Conservation (phyloP, 2,888 invertebrate genomes). For the Masnerella sp. region DNA sequence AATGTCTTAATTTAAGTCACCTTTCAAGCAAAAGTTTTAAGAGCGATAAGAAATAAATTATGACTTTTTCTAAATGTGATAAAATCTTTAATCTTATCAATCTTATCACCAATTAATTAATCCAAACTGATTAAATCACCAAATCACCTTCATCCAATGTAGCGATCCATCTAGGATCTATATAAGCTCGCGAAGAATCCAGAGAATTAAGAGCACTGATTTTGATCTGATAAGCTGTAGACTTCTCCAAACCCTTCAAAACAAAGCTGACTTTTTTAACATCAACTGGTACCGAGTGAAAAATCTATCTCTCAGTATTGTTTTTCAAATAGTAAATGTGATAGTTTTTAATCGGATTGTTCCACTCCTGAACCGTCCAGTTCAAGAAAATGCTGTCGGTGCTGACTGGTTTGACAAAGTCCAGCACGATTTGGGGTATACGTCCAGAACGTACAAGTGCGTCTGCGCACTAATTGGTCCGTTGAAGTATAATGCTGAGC, state of each 20-base stretch:
- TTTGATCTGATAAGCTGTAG: constrained; percentile 83
- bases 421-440: constrained; percentile 85
- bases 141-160: constrained; percentile 81
- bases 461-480: constrained; percentile 78
- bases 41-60: too few species aligned
- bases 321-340: constrained; percentile 80
- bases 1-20: too few species aligned
- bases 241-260: constrained; percentile 82
- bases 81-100: not conserved
- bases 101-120: not conserved
- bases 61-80: too few species aligned
- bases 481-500: constrained; percentile 73
- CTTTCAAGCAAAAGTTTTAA: too few species aligned
- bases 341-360: constrained; percentile 83
- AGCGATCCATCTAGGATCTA: constrained; percentile 79
- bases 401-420: constrained; percentile 86
- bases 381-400: constrained; percentile 87
- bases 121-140: not conserved
- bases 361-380: constrained; percentile 89
- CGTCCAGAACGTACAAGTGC: constrained; percentile 82
- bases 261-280: constrained; percentile 84
- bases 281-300: constrained; percentile 81
- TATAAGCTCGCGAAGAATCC: constrained; percentile 80
- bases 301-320: constrained; percentile 80
- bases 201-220: constrained; percentile 84